A percentile compares a stretch with the other conserved stretches of the same genome.
Evolutionary conservation across 2,113 vertebrate species (phyloP).

Genomic region (Brienomyrus longianalis): DNA sequence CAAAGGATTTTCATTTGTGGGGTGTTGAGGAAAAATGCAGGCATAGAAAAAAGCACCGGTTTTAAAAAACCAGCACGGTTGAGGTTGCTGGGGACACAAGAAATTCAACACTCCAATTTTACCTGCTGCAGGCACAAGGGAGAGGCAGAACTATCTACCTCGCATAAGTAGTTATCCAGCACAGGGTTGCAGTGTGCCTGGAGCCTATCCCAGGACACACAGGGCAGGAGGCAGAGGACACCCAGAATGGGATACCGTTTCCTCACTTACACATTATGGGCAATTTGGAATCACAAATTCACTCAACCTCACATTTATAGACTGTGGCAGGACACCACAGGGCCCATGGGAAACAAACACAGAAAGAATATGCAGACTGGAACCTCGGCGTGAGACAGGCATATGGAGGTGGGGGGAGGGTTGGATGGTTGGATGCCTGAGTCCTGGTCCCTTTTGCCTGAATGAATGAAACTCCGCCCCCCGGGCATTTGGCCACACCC

Average conservation of each 20-base stretch:
- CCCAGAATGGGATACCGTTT: not conserved
- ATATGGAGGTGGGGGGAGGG: not conserved
- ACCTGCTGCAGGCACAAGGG: not conserved
- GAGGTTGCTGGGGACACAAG: not conserved
- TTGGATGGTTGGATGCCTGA: not conserved
- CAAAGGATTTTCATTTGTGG: not conserved
- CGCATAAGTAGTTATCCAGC: not conserved
- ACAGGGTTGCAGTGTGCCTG: not conserved
- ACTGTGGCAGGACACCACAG: not conserved
- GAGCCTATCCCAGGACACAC: not conserved
- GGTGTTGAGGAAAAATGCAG: not conserved
- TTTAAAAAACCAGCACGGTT: not conserved
- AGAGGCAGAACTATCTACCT: not conserved
- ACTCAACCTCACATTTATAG: not conserved
- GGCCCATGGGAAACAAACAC: not conserved
- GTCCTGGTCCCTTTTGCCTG: not conserved
- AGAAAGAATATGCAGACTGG: not conserved
- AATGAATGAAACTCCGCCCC: not conserved
- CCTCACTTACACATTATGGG: not conserved
- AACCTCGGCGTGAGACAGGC: not conserved
- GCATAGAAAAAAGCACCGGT: not conserved
- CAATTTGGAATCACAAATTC: not conserved
- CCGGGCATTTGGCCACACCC: not conserved
- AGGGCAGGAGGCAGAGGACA: not conserved
- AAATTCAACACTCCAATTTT: not conserved